Conservation (phyloP, 2,888 invertebrate species). For the Eupithecia subumbrata region DNA sequence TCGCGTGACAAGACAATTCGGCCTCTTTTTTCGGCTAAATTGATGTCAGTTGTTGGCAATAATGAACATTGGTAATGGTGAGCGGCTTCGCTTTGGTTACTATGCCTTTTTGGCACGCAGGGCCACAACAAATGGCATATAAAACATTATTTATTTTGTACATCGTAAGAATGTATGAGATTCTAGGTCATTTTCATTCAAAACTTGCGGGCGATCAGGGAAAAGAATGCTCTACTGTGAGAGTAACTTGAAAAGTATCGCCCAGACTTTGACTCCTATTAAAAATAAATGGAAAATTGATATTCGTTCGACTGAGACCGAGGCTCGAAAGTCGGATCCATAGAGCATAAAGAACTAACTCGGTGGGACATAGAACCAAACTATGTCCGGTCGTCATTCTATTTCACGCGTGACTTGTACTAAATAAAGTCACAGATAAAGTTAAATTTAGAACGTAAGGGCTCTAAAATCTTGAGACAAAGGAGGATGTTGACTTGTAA, state of each 20-base stretch:
- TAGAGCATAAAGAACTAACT: conserved; percentile 15
- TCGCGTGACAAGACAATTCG: conserved; percentile 31
- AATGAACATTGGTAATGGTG: conserved; percentile 33
- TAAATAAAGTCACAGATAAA: neutral
- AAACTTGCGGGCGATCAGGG: neutral
- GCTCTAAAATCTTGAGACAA: neutral
- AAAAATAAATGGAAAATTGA: conserved; percentile 46
- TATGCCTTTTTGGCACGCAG: conserved; percentile 31
- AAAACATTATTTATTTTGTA: neutral
- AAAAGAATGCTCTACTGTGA: conserved; percentile 16
- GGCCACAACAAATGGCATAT: neutral
- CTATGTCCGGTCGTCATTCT: no score
- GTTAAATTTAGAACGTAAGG: neutral
- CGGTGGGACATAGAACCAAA: neutral
- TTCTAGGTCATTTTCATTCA: neutral
- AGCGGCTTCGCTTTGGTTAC: conserved; percentile 21
- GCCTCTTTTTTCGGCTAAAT: conserved; percentile 32
- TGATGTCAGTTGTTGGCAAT: conserved; percentile 32
- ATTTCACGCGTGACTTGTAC: no score
- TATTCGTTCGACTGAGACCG: conserved; percentile 39
- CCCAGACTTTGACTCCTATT: conserved; percentile 40
- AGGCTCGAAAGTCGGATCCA: conserved; percentile 28
- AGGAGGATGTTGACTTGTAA: neutral
- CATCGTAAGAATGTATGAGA: neutral
- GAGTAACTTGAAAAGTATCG: conserved; percentile 20